phyloP scores from a whole-genome alignment of 2,797 vertebrate species.

The Calcarius lapponicus region DNA sequence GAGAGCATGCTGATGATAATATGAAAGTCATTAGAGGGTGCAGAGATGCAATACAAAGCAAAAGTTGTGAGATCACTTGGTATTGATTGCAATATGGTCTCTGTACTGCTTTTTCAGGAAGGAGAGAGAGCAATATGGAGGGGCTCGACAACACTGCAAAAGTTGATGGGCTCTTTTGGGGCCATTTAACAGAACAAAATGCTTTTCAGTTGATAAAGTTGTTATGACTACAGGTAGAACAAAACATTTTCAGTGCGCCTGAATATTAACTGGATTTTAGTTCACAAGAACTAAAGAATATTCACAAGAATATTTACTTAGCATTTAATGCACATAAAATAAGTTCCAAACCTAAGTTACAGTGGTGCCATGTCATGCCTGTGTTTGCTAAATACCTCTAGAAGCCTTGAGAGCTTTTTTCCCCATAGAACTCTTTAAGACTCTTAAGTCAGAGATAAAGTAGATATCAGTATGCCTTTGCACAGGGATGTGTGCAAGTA shows the following conservation, averaged over 20 bases:
- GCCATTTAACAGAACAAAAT: not conserved
- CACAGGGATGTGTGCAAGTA: not conserved
- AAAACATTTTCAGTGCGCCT: not conserved
- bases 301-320: not conserved
- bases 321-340: not conserved
- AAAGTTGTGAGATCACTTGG: not conserved
- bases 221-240: not conserved
- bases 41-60: not conserved
- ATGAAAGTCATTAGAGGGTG: not conserved
- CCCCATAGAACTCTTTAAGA: not conserved
- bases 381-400: not conserved
- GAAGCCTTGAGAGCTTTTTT: not conserved
- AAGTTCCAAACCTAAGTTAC: not conserved
- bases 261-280: not conserved
- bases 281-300: not conserved
- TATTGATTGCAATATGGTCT: not conserved
- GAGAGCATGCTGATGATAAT: not conserved
- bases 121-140: not conserved
- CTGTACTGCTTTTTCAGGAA: not conserved
- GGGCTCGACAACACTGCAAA: not conserved
- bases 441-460: not conserved
- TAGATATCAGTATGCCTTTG: not conserved
- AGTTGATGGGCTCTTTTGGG: not conserved
- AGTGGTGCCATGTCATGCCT: no score
- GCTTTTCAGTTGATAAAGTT: not conserved